Evolutionary conservation across 2,888 invertebrate genomes (phyloP), one percentile per base, ranked within the genome.

Genomic region (Fragum sueziense): DNA sequence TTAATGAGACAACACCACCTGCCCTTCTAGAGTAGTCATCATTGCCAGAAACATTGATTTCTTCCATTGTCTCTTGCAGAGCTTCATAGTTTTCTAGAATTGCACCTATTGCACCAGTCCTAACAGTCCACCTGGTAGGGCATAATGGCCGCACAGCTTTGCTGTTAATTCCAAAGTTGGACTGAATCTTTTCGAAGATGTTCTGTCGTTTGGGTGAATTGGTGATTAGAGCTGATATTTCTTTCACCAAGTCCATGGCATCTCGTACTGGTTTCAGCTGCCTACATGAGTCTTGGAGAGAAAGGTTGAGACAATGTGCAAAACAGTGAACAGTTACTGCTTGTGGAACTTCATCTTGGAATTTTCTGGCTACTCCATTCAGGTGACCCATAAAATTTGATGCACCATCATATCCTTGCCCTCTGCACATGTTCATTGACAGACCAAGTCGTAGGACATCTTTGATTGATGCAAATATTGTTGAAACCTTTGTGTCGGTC

Each of bases 121-220:
- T 69, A 27, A 74, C 80, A 17, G 82, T 80, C 76, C 82, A 82
- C 51, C 79, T 54, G 9, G 79, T 80, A 31, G 74, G 82, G 68
- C 82, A 82, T 31, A 82, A 57, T n/a, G 70, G 79, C 65, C 61
- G 59, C 14, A 59, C 68, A 6, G 54, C n/a, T 61, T 70, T 47
- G 17, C 41, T 51, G 25, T 69, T 57, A 14, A 33, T 22, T 25
- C 68, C 65, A 51, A 52, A 29, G 20, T 65, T 25, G 7, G n/a
- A n/a, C 67, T 77, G 74, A 31, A 82, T 62, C 29, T 67, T 54
- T 37, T 54, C 69, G 54, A 82, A 80, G 31, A 77, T 33, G 25
- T 33, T n/a, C 47, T 71, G 47, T 59, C 80, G 70, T 37, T 80
- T 83, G 31, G 80, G 80, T 51, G 80, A 80, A 62, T 41, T 59